These are phyloP conservation scores for Empidonax alnorum DNA, from an alignment of 2,113 vertebrate species.

Conservation along the genomic window DNA sequence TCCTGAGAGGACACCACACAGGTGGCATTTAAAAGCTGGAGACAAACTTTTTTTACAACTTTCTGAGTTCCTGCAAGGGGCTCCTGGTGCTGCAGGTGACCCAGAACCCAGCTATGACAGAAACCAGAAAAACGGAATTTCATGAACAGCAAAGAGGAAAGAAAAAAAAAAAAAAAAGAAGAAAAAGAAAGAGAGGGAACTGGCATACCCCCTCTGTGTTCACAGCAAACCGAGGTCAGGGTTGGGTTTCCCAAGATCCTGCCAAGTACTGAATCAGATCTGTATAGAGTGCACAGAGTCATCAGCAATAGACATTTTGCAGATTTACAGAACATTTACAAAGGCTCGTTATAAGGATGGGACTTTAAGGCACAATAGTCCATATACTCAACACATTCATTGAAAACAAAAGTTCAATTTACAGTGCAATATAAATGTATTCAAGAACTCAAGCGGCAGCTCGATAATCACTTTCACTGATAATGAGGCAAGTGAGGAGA, in stretches of 20 bases:
- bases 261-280: background rate
- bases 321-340: slow-evolving; percentile 38
- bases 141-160: background rate
- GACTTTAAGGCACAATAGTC: slow-evolving; percentile 68
- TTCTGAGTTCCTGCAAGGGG: background rate
- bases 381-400: slow-evolving; percentile 59
- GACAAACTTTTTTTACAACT: slow-evolving; percentile 37
- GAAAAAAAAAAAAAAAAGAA: background rate
- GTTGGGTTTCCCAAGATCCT: background rate
- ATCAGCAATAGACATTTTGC: background rate
- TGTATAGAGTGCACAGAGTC: background rate
- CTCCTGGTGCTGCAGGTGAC: background rate
- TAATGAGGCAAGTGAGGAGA: background rate
- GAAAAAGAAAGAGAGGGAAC: background rate
- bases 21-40: slow-evolving; percentile 48
- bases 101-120: background rate
- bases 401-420: slow-evolving; percentile 35
- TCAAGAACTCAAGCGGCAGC: slow-evolving; percentile 26
- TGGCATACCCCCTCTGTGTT: background rate
- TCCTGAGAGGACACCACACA: slow-evolving; percentile 36
- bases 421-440: slow-evolving; percentile 40
- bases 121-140: background rate
- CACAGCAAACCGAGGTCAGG: background rate
- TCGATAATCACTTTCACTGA: background rate
- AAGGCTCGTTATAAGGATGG: background rate